Conservation (phyloP, 2,797 vertebrate species). For the Lacerta bilineata region DNA sequence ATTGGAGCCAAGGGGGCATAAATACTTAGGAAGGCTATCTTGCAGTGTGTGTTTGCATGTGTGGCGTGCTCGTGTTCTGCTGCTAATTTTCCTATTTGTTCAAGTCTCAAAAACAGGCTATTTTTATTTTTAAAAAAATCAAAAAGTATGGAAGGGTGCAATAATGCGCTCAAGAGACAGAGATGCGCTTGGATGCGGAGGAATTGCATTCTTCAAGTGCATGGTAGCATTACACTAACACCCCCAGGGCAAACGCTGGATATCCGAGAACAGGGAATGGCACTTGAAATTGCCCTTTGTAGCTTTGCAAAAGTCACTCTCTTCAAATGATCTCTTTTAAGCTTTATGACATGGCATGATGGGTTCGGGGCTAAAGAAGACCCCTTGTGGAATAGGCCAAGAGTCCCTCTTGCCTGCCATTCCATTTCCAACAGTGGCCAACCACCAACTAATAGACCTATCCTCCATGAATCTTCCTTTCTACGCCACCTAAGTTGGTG, state of each 20-base stretch:
- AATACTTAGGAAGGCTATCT: conserved; percentile 66
- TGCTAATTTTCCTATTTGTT: conserved; percentile 73
- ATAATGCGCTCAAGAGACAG: conserved; percentile 57
- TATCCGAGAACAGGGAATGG: conserved; percentile 30
- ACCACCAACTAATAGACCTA: neutral
- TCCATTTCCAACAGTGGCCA: conserved; percentile 30
- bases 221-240: conserved; percentile 36
- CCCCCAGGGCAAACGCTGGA: neutral
- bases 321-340: conserved; percentile 21
- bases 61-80: conserved; percentile 49
- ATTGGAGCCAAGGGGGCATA: conserved; percentile 68
- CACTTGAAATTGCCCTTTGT: conserved; percentile 49
- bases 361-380: neutral
- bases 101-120: conserved; percentile 51
- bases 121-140: neutral
- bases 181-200: conserved; percentile 39
- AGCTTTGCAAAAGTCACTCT: neutral
- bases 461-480: neutral
- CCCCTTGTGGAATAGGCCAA: neutral
- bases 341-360: neutral
- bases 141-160: conserved; percentile 22
- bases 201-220: conserved; percentile 45
- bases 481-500: neutral
- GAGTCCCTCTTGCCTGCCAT: neutral
- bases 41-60: neutral